Conservation (phyloP, 2,113 vertebrate genomes). For the Dinomys branickii region DNA sequence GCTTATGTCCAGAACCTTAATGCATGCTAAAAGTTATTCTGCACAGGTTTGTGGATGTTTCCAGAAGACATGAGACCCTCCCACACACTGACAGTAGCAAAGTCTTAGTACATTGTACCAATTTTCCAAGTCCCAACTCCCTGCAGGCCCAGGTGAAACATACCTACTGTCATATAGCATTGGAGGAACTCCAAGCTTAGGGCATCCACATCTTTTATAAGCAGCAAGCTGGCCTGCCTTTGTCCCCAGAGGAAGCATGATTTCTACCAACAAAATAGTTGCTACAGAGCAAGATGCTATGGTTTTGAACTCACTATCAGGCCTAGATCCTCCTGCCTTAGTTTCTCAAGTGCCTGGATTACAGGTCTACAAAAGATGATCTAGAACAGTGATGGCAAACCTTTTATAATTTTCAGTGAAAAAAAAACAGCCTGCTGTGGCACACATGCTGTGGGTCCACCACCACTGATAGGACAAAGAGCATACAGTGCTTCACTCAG, state of each 20-base stretch:
- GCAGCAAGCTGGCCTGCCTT: accelerated
- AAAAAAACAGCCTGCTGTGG: neutral
- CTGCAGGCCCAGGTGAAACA: neutral
- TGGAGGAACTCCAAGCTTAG: neutral
- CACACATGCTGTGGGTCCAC: neutral
- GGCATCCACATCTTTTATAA: no score
- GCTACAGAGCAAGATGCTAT: accelerated
- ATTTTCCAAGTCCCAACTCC: neutral
- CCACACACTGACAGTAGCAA: neutral
- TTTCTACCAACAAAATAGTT: no score
- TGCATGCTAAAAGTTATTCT: neutral
- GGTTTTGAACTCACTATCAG: neutral
- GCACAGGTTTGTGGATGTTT: neutral
- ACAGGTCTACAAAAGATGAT: neutral
- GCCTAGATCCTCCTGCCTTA: neutral
- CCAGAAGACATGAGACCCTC: neutral
- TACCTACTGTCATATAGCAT: neutral
- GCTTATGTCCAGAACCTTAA: neutral
- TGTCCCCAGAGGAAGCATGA: accelerated
- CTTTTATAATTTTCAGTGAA: neutral
- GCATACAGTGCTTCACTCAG: no score
- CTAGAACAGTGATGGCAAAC: neutral
- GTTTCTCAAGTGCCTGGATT: neutral
- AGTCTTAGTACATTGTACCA: neutral
- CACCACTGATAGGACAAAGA: neutral